A percentile compares a stretch with the other conserved stretches of the same genome.
Evolutionary conservation across 2,888 invertebrate species (phyloP).

Genomic region (Parnassius glacialis): DNA sequence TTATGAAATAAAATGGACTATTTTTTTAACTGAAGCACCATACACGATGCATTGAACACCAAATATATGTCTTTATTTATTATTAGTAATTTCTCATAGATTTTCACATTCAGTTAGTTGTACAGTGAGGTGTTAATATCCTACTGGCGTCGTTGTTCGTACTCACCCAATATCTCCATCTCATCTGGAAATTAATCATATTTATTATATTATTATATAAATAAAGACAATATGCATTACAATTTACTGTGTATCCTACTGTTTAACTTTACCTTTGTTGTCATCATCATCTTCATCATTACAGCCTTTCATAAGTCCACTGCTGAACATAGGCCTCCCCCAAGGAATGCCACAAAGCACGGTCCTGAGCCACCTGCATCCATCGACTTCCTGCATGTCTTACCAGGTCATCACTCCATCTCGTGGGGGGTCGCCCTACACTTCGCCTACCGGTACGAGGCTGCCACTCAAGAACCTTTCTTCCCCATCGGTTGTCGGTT

Average conservation of each 20-base stretch:
- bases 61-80: slow-evolving; percentile 37
- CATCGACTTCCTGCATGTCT: too few species aligned
- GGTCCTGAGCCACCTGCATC: too few species aligned
- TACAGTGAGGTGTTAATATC: slow-evolving; percentile 34
- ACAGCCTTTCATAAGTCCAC: too few species aligned
- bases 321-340: too few species aligned
- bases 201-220: not conserved
- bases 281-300: too few species aligned
- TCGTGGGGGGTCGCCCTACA: too few species aligned
- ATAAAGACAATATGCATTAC: slow-evolving; percentile 9
- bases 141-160: slow-evolving; percentile 41
- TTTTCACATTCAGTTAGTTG: slow-evolving; percentile 30
- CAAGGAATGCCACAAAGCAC: too few species aligned
- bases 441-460: too few species aligned
- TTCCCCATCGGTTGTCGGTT: too few species aligned
- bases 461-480: too few species aligned
- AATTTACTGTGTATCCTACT: not conserved
- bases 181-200: slow-evolving; percentile 53
- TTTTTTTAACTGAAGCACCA: slow-evolving; percentile 59
- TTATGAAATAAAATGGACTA: slow-evolving; percentile 44
- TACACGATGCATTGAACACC: slow-evolving; percentile 51
- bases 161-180: slow-evolving; percentile 63
- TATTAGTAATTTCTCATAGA: slow-evolving; percentile 29
- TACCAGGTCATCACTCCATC: too few species aligned
- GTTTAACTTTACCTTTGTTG: too few species aligned